Evolutionary conservation across 92 coral and sea anemone species (phyloP), one percentile per base, ranked within the genome.

Genomic region (Palythoa grandiflora): DNA sequence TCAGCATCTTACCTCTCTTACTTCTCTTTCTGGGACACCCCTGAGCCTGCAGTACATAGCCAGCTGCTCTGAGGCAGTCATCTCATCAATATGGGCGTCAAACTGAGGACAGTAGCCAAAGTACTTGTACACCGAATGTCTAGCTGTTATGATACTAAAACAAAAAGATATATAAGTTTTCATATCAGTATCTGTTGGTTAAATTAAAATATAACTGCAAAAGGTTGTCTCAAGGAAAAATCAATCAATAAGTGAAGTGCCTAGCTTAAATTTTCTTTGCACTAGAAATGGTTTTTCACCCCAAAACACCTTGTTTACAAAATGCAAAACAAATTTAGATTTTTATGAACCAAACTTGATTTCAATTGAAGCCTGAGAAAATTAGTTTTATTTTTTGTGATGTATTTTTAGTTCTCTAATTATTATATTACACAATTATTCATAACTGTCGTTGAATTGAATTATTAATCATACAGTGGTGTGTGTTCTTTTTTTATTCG

Each of bases 81-180:
- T 93, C 89, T 97, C 99, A 52, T 97, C 99, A 53, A 97, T 87
- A 15, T 94, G 97, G 50, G 99, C 98, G 83, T 97, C 99, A 89
- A 97, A 97, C 90, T 97, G 99, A 9, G 99, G 99, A 71, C 99
- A 97, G 80, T 95, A 97, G 38, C 99, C 99, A 60, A 97, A 94
- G 72, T 96, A 97, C 74, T 91, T 92, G 90, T 97, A 96, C 3
- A 97, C 99, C 71, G 94, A 92, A 47, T 89, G 95, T 19, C 88
- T 71, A 36, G 88, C 92, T 28, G 77, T 87, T 10, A 70, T 63
- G 10, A 90, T 88, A 65, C 92, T 90, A 48, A 19, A 78, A 74
- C 1, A 70, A n/a, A 50, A 38, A 75, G 14, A 17, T 17, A 38
- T 50, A 87, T 12, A 1, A 28, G 38, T 21, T 15, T 47, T 35